Conservation (phyloP, 2,113 vertebrate species). For the Apodemus speciosus region DNA sequence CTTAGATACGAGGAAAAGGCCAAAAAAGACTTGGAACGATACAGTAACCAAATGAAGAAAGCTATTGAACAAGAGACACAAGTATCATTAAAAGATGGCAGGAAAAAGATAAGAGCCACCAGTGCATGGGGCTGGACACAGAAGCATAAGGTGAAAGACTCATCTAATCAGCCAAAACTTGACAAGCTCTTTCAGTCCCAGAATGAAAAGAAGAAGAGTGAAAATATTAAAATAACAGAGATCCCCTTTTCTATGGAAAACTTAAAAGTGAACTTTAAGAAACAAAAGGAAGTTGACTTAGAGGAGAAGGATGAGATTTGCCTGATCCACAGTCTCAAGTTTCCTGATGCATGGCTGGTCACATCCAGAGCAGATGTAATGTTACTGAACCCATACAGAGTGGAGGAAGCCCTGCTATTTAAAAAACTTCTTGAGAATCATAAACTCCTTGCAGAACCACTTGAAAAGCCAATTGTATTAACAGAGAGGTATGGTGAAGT, state of each 20-base stretch:
- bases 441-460: conserved; percentile 89
- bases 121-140: conserved; percentile 70
- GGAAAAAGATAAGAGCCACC: conserved; percentile 72
- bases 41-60: conserved; percentile 86
- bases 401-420: conserved; percentile 94
- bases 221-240: conserved; percentile 83
- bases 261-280: conserved; percentile 85
- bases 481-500: conserved; percentile 90
- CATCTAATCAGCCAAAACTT: conserved; percentile 91
- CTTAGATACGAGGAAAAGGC: conserved; percentile 92
- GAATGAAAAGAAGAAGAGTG: conserved; percentile 83
- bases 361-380: conserved; percentile 89
- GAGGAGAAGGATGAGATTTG: conserved; percentile 82
- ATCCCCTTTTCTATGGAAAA: conserved; percentile 89
- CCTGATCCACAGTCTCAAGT: conserved; percentile 90
- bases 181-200: conserved; percentile 90
- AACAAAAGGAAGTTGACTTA: conserved; percentile 77
- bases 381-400: conserved; percentile 94
- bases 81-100: conserved; percentile 74
- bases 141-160: conserved; percentile 88
- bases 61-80: conserved; percentile 79
- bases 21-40: conserved; percentile 88
- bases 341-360: conserved; percentile 93
- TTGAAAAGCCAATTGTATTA: conserved; percentile 91
- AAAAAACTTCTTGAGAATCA: conserved; percentile 94